Evolutionary conservation across 2,797 vertebrate genomes (phyloP).

Genomic region (Glossophaga mutica): DNA sequence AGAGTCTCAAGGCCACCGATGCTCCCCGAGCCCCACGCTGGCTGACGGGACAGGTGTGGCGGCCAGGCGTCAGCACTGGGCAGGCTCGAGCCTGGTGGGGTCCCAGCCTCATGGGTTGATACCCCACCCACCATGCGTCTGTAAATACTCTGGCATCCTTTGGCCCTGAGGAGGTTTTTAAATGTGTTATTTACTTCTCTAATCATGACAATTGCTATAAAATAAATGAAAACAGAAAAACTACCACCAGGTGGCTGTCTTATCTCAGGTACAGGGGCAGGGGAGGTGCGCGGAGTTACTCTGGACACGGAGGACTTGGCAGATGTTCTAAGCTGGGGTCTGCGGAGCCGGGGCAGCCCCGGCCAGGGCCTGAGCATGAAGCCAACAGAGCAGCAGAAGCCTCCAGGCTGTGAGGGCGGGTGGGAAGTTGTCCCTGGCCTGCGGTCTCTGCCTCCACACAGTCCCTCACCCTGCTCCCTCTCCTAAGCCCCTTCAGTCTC

Average conservation of each 20-base stretch:
- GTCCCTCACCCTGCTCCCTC: background rate
- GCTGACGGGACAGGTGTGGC: background rate
- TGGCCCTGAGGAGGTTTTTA: constrained; percentile 76
- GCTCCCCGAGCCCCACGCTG: background rate
- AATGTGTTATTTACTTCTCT: constrained; percentile 80
- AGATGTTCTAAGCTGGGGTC: background rate
- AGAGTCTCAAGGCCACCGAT: background rate
- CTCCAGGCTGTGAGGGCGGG: background rate
- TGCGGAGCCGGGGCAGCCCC: background rate
- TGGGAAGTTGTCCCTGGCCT: background rate
- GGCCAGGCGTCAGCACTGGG: background rate
- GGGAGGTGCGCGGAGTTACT: background rate
- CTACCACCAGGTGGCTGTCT: background rate
- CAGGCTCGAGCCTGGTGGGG: background rate
- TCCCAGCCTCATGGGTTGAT: background rate
- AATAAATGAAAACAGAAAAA: constrained; percentile 77
- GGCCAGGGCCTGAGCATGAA: background rate
- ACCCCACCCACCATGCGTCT: constrained; percentile 46
- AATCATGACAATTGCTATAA: constrained; percentile 78
- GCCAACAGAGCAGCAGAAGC: background rate
- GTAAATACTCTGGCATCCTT: constrained; percentile 77
- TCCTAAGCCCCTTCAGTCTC: background rate
- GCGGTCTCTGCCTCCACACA: background rate
- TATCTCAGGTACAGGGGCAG: background rate
- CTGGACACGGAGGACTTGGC: background rate